Evolutionary conservation across 2,797 vertebrate species (phyloP).

Genomic region (Melanotaenia pygmaea): DNA sequence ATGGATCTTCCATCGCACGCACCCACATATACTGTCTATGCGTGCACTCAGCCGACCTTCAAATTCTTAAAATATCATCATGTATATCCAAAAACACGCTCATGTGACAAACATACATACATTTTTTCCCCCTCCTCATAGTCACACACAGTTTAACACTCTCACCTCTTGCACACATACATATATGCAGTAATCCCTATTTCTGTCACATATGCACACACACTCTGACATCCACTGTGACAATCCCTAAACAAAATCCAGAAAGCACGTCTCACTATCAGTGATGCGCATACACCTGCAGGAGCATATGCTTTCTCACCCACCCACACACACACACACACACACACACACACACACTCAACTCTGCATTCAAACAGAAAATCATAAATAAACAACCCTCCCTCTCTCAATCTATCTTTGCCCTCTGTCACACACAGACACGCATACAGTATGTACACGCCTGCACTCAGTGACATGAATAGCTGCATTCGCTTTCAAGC

Average conservation of each 20-base stretch:
- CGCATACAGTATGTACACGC: neutral
- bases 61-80: conserved; percentile 32
- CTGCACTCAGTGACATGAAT: neutral
- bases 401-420: conserved; percentile 6
- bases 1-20: conserved; percentile 38
- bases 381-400: conserved; percentile 43
- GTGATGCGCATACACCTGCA: conserved; percentile 12
- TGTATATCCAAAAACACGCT: conserved; percentile 33
- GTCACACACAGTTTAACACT: conserved; percentile 25
- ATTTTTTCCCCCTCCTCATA: conserved; percentile 13
- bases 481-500: conserved; percentile 3
- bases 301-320: conserved; percentile 3
- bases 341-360: neutral
- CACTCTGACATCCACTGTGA: conserved; percentile 33
- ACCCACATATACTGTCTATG: conserved; percentile 24
- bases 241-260: conserved; percentile 47
- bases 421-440: conserved; percentile 28
- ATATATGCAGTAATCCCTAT: conserved; percentile 38
- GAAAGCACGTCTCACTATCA: conserved; percentile 25
- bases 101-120: conserved; percentile 28
- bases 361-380: conserved; percentile 36
- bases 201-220: conserved; percentile 40
- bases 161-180: conserved; percentile 1
- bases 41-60: neutral
- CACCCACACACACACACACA: neutral